These are phyloP conservation scores for Uloborus plumipes DNA, from an alignment of 2,888 invertebrate species.

Conservation along the genomic window DNA sequence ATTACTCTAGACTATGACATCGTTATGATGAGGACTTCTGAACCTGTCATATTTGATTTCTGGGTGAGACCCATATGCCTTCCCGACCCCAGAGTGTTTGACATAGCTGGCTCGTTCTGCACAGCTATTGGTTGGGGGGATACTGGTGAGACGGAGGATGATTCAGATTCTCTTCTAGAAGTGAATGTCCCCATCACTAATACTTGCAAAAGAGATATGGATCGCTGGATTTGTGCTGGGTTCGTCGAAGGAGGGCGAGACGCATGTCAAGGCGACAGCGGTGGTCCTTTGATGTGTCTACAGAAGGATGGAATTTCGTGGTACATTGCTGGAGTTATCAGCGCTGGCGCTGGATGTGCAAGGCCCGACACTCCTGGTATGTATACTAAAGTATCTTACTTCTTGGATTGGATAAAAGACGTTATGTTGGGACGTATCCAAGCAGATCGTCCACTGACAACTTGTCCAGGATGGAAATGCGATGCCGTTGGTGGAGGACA, in stretches of 20 bases:
- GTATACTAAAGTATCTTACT: conserved; percentile 56
- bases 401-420: conserved; percentile 53
- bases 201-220: conserved; percentile 25
- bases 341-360: conserved; percentile 58
- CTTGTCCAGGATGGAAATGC: conserved; percentile 54
- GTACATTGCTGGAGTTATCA: conserved; percentile 62
- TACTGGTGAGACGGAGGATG: conserved; percentile 33
- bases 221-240: conserved; percentile 55
- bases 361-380: conserved; percentile 57
- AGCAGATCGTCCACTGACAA: conserved; percentile 7
- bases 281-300: conserved; percentile 58
- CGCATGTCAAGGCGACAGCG: conserved; percentile 62
- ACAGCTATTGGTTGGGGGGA: conserved; percentile 62
- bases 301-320: conserved; percentile 35
- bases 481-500: conserved; percentile 48
- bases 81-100: conserved; percentile 12
- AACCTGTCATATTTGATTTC: conserved; percentile 35
- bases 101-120: conserved; percentile 34
- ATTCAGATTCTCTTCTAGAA: conserved; percentile 47
- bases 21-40: conserved; percentile 22
- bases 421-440: neutral
- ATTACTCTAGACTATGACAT: conserved; percentile 57
- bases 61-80: conserved; percentile 55
- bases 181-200: conserved; percentile 41
- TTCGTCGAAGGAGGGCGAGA: conserved; percentile 45